These are phyloP conservation scores for Chouioia cunea DNA, from an alignment of 2,888 invertebrate species.

Conservation along the genomic window DNA sequence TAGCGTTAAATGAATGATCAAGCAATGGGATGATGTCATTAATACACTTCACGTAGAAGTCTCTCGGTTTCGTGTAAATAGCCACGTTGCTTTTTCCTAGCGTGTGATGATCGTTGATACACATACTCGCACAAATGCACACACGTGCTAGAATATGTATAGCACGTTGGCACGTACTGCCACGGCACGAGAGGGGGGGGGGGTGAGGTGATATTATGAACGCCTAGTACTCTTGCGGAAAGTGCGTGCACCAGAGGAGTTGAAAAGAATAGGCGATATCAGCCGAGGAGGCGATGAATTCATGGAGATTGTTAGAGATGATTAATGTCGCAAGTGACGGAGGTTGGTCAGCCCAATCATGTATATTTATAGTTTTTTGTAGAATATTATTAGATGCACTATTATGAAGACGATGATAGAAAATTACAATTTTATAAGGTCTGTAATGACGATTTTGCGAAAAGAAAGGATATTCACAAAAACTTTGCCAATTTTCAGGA, in stretches of 20 bases:
- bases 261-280: slow-evolving; percentile 28
- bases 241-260: slow-evolving; percentile 12
- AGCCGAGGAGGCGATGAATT: background rate
- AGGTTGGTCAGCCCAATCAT: too few relatives aligned
- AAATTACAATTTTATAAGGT: slow-evolving; percentile 13
- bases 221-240: slow-evolving; percentile 26
- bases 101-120: slow-evolving; percentile 24
- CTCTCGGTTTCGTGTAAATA: background rate
- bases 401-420: too few relatives aligned
- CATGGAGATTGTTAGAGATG: slow-evolving; percentile 8
- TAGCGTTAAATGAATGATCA: slow-evolving; percentile 36
- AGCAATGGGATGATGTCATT: slow-evolving; percentile 33
- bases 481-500: too few relatives aligned
- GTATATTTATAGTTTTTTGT: too few relatives aligned
- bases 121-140: slow-evolving; percentile 8
- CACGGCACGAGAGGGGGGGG: slow-evolving; percentile 18
- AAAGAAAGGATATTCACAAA: too few relatives aligned
- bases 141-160: too few relatives aligned
- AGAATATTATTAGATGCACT: too few relatives aligned
- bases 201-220: slow-evolving; percentile 26
- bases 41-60: slow-evolving; percentile 39
- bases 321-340: too few relatives aligned
- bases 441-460: too few relatives aligned
- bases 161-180: background rate
- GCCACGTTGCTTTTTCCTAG: too few relatives aligned